Base-by-base conservation (phyloP, 2,888 invertebrate genomes). In the Thereva unica region DNA sequence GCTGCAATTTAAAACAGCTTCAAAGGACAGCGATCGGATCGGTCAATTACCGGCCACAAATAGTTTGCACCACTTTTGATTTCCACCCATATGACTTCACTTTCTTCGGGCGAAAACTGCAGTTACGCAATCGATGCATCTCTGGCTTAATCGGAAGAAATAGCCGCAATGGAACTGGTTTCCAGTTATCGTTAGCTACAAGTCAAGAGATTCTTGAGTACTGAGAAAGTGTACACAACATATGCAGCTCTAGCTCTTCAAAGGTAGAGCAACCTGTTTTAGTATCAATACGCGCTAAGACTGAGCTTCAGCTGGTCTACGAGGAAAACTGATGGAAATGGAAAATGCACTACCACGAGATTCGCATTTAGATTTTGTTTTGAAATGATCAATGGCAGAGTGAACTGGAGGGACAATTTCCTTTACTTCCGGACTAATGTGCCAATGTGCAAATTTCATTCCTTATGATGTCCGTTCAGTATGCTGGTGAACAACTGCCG, bases 81-180 rank as follows among this genome's bases (percentile, higher is more conserved):
- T 6, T 4, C 34, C 7, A 23, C 47, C n/a, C 23, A 59, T 45
- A 12, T 47, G 47, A 59, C 23, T 56, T 44, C 56, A 56, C 57
- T 59, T 59, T 59, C 57, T 59, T 59, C 56, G 45, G 34, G 47
- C 47, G 47, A 47, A 38, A 23, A 12, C 4, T 37, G 47, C 10
- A 40, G 38, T 59, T 59, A 59, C 47, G 57, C 44, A 59, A 59
- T 38, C 37, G 41, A 12, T 47, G 38, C 57, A 7, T 37, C 4
- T 35, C 23, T 23, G 1, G 23, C 2, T 23, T 23, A 23, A 4
- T 10, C 34, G n/a, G 12, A 56, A 42, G 44, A n/a, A 9, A 9
- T 12, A 35, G 9, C 23, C 23, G 8, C 37, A 42, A 23, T n/a
- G 56, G 44, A 56, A 56, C 47, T 9, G 10, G 47, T 47, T 47